phyloP scores from a whole-genome alignment of 1,140 invertebrate genomes.

The Popillia japonica region DNA sequence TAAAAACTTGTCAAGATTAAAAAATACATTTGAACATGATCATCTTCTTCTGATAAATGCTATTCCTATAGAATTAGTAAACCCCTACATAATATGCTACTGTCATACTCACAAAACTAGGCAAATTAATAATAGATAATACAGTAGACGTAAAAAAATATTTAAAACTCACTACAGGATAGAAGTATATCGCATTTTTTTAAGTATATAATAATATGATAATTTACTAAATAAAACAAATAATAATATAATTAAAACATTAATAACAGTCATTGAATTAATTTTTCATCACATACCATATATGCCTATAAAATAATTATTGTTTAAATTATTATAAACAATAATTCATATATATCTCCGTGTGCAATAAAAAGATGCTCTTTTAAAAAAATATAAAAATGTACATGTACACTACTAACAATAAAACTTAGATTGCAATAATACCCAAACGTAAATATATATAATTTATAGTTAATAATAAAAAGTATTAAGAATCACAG shows the following conservation, averaged over 20 bases:
- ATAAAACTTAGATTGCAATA: constrained; percentile 40
- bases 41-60: not conserved
- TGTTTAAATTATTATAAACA: constrained; percentile 13
- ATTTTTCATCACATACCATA: constrained; percentile 31
- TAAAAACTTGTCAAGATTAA: too few species aligned
- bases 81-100: not conserved
- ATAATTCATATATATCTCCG: constrained; percentile 14
- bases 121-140: not conserved
- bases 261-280: constrained; percentile 26
- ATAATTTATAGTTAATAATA: constrained; percentile 32
- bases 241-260: constrained; percentile 19
- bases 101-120: not conserved
- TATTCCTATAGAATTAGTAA: not conserved
- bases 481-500: constrained; percentile 40
- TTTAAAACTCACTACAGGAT: not conserved
- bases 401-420: constrained; percentile 23
- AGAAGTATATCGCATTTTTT: not conserved
- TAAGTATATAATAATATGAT: constrained; percentile 9
- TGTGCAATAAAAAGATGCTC: not conserved
- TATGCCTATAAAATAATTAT: constrained; percentile 13
- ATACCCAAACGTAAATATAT: constrained; percentile 39
- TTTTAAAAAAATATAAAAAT: constrained; percentile 40
- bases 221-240: constrained; percentile 25
- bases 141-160: not conserved
- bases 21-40: too few species aligned